Evolutionary conservation across 2,888 invertebrate species (phyloP).

Genomic region (Gari tellinella): DNA sequence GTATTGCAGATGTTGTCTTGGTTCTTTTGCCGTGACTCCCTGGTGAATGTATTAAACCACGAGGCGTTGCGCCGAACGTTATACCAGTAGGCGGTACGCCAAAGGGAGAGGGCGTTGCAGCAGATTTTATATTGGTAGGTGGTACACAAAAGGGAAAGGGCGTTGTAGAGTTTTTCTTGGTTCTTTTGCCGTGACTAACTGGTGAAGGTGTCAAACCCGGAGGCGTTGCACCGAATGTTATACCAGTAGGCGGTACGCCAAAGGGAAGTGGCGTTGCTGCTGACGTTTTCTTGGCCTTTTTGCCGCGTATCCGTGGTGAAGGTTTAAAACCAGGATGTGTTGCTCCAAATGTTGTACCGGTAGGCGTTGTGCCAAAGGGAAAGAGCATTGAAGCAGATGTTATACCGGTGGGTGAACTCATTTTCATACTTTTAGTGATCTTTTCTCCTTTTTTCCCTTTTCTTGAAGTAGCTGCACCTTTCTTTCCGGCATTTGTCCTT

Average conservation of each 20-base stretch:
- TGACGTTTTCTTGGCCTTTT: too few relatives aligned
- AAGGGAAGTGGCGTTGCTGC: too few relatives aligned
- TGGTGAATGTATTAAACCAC: slow-evolving; percentile 49
- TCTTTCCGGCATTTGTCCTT: not conserved
- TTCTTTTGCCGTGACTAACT: slow-evolving; percentile 50
- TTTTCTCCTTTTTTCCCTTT: not conserved
- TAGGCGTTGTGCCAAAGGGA: too few relatives aligned
- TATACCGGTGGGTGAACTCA: too few relatives aligned
- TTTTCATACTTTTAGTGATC: not conserved
- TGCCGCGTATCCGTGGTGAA: too few relatives aligned
- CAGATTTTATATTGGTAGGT: too few relatives aligned
- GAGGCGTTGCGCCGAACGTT: not conserved
- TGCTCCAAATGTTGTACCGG: too few relatives aligned
- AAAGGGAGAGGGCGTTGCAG: not conserved
- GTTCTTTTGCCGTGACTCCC: slow-evolving; percentile 49
- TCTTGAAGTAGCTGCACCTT: not conserved
- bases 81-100: too few relatives aligned
- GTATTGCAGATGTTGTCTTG: slow-evolving; percentile 37
- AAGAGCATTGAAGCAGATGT: too few relatives aligned
- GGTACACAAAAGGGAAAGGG: too few relatives aligned
- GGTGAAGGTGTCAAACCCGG: slow-evolving; percentile 46
- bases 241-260: too few relatives aligned
- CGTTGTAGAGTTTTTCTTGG: slow-evolving; percentile 43
- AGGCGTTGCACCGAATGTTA: not conserved
- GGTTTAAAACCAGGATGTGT: too few relatives aligned